These are phyloP conservation scores for Pao palembangensis DNA, from an alignment of 2,113 vertebrate species.

Conservation along the genomic window DNA sequence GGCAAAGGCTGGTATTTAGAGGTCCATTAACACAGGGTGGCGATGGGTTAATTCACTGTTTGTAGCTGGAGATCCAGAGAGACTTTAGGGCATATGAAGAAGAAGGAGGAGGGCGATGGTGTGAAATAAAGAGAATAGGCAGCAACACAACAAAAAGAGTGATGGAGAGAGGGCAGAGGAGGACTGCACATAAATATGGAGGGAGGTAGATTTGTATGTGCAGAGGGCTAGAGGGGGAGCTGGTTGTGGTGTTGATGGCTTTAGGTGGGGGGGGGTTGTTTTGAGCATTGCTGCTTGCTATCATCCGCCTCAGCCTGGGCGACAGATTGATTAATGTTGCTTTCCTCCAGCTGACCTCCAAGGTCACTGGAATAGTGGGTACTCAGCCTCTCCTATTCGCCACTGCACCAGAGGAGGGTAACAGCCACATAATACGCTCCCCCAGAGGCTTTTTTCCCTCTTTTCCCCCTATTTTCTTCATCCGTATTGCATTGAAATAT, in stretches of 20 bases:
- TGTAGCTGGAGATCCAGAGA: slow-evolving; percentile 44
- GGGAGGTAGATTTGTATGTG: slow-evolving; percentile 16
- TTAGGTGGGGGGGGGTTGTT: slow-evolving; percentile 29
- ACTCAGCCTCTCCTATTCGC: slow-evolving; percentile 51
- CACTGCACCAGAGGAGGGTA: slow-evolving; percentile 48
- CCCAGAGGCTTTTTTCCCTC: slow-evolving; percentile 46
- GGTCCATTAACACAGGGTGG: slow-evolving; percentile 69
- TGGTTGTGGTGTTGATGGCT: slow-evolving; percentile 13
- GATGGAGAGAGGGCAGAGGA: slow-evolving; percentile 3
- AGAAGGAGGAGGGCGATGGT: not conserved
- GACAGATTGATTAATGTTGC: slow-evolving; percentile 71
- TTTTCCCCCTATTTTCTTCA: slow-evolving; percentile 16
- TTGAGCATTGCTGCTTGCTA: slow-evolving; percentile 59
- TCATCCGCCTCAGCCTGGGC: slow-evolving; percentile 60
- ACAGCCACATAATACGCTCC: slow-evolving; percentile 59
- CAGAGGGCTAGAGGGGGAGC: slow-evolving; percentile 3
- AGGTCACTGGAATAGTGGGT: slow-evolving; percentile 71
- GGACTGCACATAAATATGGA: slow-evolving; percentile 35
- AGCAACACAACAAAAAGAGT: slow-evolving; percentile 6
- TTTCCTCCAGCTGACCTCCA: slow-evolving; percentile 71
- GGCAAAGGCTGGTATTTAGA: slow-evolving; percentile 71
- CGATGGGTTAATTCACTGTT: slow-evolving; percentile 70
- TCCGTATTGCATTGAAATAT: slow-evolving; percentile 40
- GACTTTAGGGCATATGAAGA: slow-evolving; percentile 36
- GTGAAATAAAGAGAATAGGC: slow-evolving; percentile 4